A percentile compares a stretch with the other conserved stretches of the same genome.
Evolutionary conservation across 2,888 invertebrate species (phyloP).

Genomic region (Mellilla xanthometata): DNA sequence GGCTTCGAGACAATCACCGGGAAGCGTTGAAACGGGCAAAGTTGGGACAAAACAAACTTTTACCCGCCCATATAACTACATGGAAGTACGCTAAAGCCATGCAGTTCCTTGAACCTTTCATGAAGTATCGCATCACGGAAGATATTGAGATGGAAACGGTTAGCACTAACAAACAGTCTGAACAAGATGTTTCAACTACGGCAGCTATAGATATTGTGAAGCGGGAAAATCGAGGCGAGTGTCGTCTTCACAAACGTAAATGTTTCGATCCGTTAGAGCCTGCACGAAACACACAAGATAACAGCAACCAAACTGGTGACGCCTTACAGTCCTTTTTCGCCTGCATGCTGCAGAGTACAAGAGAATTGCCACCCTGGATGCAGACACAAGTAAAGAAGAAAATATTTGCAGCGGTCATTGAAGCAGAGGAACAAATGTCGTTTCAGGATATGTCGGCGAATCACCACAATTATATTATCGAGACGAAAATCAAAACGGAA

Average conservation of each 20-base stretch:
- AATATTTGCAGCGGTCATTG: constrained; percentile 70
- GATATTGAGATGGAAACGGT: constrained; percentile 63
- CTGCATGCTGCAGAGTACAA: constrained; percentile 64
- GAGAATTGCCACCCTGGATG: constrained; percentile 72
- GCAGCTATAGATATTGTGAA: constrained; percentile 37
- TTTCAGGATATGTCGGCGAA: constrained; percentile 34
- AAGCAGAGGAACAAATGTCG: constrained; percentile 64
- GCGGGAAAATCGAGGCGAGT: constrained; percentile 29
- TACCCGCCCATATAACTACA: constrained; percentile 72
- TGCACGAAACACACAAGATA: constrained; percentile 6
- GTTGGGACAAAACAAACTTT: constrained; percentile 68
- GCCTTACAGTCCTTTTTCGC: constrained; percentile 69
- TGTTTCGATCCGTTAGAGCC: constrained; percentile 37
- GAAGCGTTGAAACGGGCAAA: constrained; percentile 72
- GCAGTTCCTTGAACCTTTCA: constrained; percentile 74
- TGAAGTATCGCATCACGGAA: constrained; percentile 74
- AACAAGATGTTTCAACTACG: constrained; percentile 57
- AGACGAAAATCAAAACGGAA: constrained; percentile 63
- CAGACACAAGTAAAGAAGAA: constrained; percentile 76
- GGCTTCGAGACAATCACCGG: constrained; percentile 69
- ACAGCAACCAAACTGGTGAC: constrained; percentile 40
- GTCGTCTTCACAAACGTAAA: constrained; percentile 42
- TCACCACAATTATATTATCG: constrained; percentile 34
- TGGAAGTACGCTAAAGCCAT: constrained; percentile 76
- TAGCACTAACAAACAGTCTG: constrained; percentile 38